Evolutionary conservation across 2,797 vertebrate species (phyloP).

Genomic region (Octomys mimax): DNA sequence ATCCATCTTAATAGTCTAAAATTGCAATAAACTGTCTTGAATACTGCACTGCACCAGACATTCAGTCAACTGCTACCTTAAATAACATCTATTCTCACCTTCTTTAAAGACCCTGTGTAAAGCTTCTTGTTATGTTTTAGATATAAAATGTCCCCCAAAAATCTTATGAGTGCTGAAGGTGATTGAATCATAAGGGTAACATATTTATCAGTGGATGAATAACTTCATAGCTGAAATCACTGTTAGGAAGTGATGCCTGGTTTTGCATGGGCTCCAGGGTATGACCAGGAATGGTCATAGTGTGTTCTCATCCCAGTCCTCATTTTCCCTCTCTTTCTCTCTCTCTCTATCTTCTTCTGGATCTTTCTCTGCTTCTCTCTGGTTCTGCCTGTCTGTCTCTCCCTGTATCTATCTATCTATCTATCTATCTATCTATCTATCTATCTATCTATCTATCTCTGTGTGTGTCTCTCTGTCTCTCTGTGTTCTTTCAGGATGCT

Average conservation of each 20-base stretch:
- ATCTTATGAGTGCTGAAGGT: neutral
- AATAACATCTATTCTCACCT: neutral
- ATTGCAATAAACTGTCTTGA: neutral
- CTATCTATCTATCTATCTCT: neutral
- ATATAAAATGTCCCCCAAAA: neutral
- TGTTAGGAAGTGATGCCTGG: neutral
- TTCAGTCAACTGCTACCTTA: neutral
- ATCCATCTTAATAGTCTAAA: accelerated
- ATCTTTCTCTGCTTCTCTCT: neutral
- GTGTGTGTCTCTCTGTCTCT: neutral
- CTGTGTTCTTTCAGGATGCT: neutral
- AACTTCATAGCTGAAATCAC: neutral
- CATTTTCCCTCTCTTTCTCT: neutral
- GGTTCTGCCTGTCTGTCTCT: neutral
- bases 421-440: neutral
- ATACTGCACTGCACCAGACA: neutral
- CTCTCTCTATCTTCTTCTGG: neutral
- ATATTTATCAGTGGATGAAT: neutral
- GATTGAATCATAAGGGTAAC: neutral
- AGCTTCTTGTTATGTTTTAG: neutral
- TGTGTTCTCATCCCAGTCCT: neutral
- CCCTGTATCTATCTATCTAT: accelerated
- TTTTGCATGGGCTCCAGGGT: neutral
- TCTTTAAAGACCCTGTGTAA: neutral
- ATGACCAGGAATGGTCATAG: neutral